A percentile compares a stretch with the other conserved stretches of the same genome.
Conservation (phyloP, 2,888 invertebrate genomes). For the Scotopteryx bipunctaria region DNA sequence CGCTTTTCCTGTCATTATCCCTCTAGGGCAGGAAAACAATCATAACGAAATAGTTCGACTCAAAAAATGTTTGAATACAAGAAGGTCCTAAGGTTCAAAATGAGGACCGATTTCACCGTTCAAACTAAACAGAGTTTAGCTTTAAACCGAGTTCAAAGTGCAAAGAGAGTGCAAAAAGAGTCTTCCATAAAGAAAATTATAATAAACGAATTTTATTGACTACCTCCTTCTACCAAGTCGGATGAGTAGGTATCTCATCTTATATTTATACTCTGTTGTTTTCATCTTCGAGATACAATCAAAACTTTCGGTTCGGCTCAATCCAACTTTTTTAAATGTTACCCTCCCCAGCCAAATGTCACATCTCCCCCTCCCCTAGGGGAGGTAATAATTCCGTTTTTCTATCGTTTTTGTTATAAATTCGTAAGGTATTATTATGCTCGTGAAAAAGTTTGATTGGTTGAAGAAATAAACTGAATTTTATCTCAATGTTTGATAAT, state of each 20-base stretch:
- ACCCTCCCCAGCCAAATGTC: conserved; percentile 48
- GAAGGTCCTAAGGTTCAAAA: no score
- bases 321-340: conserved; percentile 80
- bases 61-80: no score
- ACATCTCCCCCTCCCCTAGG: conserved; percentile 44
- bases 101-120: no score
- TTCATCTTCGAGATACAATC: conserved; percentile 74
- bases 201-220: no score
- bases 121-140: no score
- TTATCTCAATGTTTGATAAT: conserved; percentile 5
- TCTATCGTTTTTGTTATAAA: conserved; percentile 66
- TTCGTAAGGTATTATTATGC: conserved; percentile 40
- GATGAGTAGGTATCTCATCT: conserved; percentile 6
- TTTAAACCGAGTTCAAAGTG: no score
- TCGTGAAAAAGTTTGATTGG: conserved; percentile 54
- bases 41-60: no score
- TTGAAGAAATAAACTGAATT: conserved; percentile 27
- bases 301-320: conserved; percentile 70
- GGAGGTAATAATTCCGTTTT: conserved; percentile 62
- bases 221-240: conserved; percentile 38
- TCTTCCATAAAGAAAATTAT: no score
- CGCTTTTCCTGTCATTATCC: no score
- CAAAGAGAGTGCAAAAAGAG: no score
- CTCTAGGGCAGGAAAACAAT: no score
- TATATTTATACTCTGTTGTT: conserved; percentile 62